A percentile compares a stretch with the other conserved stretches of the same genome.
phyloP scores from a whole-genome alignment of 2,888 invertebrate species.

The Aleiodes alternator region DNA sequence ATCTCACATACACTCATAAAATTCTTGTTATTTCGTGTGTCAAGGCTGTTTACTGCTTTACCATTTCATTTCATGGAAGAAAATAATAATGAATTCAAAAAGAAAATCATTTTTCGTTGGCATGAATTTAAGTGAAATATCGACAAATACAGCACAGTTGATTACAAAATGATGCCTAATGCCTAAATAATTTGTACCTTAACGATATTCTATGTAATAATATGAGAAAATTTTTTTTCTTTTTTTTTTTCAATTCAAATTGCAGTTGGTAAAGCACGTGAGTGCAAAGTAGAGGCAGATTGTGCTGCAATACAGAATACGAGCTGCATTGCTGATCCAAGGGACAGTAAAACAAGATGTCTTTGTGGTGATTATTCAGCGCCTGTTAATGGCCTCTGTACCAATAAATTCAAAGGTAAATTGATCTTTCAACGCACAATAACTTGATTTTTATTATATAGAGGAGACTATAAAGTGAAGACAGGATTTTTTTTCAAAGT shows the following conservation, averaged over 20 bases:
- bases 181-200: neutral
- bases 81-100: neutral
- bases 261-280: conserved; percentile 77
- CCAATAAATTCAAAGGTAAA: conserved; percentile 72
- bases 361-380: conserved; percentile 83
- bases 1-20: too few relatives aligned
- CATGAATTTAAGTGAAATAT: conserved; percentile 1
- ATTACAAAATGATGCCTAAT: neutral
- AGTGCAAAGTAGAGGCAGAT: conserved; percentile 80
- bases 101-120: neutral
- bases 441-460: too few relatives aligned
- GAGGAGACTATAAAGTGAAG: too few relatives aligned
- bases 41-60: conserved; percentile 2
- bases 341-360: conserved; percentile 80
- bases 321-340: conserved; percentile 81
- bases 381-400: conserved; percentile 82
- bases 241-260: conserved; percentile 39
- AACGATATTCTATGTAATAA: neutral
- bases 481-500: too few relatives aligned
- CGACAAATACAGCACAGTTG: neutral
- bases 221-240: neutral
- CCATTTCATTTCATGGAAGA: too few relatives aligned
- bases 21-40: conserved; percentile 1
- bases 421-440: too few relatives aligned
- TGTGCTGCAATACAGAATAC: conserved; percentile 81